phyloP scores from a whole-genome alignment of 2,113 vertebrate species.

The Equus quagga region DNA sequence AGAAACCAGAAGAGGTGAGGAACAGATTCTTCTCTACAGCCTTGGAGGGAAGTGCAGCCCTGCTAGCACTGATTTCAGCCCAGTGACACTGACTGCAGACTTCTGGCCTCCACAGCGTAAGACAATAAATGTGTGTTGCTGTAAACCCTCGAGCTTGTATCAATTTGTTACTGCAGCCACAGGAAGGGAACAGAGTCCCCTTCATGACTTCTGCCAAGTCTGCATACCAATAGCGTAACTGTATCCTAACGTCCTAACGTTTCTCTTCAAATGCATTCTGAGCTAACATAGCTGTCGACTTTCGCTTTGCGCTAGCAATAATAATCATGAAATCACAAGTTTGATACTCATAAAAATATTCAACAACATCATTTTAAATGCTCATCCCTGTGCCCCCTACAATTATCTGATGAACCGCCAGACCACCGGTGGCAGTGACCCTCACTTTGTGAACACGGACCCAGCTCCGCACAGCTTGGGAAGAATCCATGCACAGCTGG shows the following conservation, averaged over 20 bases:
- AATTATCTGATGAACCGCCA: background rate
- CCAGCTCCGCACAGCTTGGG: background rate
- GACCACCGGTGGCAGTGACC: too few relatives aligned
- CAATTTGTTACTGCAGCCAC: background rate
- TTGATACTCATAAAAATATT: background rate
- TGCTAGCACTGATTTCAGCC: background rate
- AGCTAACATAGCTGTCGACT: background rate
- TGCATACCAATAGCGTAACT: background rate
- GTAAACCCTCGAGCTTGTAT: background rate
- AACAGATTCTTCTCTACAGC: background rate
- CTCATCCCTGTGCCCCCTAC: background rate
- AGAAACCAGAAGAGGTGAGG: background rate
- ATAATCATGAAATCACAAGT: background rate
- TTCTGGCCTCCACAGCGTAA: background rate
- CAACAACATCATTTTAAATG: background rate
- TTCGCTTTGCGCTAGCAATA: background rate
- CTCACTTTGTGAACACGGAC: background rate
- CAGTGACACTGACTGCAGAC: background rate
- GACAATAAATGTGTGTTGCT: background rate
- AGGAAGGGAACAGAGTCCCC: background rate
- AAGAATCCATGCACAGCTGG: conserved; percentile 57
- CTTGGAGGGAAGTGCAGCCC: background rate
- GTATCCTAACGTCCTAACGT: background rate
- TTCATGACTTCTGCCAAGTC: background rate
- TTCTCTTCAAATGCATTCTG: background rate